A percentile compares a stretch with the other conserved stretches of the same genome.
Evolutionary conservation across 2,797 vertebrate species (phyloP).

Genomic region (Phataginus tetradactyla): DNA sequence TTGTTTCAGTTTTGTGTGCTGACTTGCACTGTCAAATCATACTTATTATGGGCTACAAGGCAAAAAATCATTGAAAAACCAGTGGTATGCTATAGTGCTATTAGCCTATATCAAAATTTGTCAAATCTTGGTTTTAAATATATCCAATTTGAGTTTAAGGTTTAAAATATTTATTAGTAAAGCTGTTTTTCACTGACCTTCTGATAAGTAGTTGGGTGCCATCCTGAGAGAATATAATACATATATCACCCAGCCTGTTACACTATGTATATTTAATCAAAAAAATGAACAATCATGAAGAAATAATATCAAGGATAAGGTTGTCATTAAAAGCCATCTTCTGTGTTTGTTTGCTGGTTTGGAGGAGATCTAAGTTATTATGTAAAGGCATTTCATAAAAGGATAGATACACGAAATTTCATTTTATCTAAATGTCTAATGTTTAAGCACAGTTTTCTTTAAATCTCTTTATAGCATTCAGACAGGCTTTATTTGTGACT

Average conservation of each 20-base stretch:
- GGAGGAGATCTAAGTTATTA: not conserved
- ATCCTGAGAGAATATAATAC: not conserved
- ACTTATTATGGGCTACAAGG: not conserved
- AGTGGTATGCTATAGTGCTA: not conserved
- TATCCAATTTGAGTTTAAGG: not conserved
- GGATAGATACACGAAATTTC: not conserved
- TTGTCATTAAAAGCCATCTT: slow-evolving; percentile 50
- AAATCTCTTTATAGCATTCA: not conserved
- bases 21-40: not conserved
- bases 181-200: not conserved
- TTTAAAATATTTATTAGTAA: slow-evolving; percentile 14
- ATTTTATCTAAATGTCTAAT: slow-evolving; percentile 18
- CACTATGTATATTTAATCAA: not conserved
- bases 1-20: not conserved
- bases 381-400: not conserved
- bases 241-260: not conserved
- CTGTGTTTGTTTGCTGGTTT: slow-evolving; percentile 13
- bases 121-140: not conserved
- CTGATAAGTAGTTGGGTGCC: not conserved
- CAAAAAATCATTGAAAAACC: not conserved
- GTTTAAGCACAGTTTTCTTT: not conserved
- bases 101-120: slow-evolving; percentile 9
- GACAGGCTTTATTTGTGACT: not conserved
- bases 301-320: slow-evolving; percentile 46
- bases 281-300: not conserved